Base-by-base conservation (phyloP, 2,797 vertebrate genomes). In the Artibeus jamaicensis region DNA sequence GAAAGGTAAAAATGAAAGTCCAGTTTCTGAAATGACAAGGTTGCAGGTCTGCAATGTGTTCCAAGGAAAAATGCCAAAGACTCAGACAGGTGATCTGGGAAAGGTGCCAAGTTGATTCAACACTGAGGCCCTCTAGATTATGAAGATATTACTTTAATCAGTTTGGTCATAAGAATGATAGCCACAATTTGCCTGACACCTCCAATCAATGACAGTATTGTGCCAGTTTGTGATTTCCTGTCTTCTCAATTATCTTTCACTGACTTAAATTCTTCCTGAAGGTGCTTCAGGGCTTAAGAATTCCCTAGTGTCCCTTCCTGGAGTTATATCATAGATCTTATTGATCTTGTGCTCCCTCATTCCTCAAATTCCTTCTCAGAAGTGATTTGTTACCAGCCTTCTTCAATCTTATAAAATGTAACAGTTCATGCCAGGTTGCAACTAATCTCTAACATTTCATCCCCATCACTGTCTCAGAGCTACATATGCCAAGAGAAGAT, bases 101-200 rank as follows among this genome's bases (percentile, higher is more conserved):
- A 85, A 84, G 18, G 78, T 78, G 42, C 65, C 88, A 96, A 42
- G 39, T 84, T 87, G 59, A 93, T 79, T 91, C 44, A 78, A 85
- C 21, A 91, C 24, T 79, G 42, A 89, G 44, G 9, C 24, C 87
- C 32, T 93, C 62, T 73, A 85, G 39, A 97, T 96, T 96, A 97
- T 95, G 59, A 96, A 97, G 90, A 92, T 79, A 92, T 55, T 95
- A 91, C 74, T 96, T 94, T 97, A 95, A 95, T 78, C 95, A 96
- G n/a, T 48, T 50, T 91, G 29, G 57, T 84, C 74, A 91, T 84
- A 89, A 96, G 87, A 96, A 95, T 93, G 85, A 97, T 89, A 93
- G 74, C 34, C 88, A 94, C 65, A 94, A 79, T 96, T 96, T 96
- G 34, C 73, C 77, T 95, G 93, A 90, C 74, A 93, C 67, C 94